A percentile compares a stretch with the other conserved stretches of the same genome.
Evolutionary conservation across 2,888 invertebrate species (phyloP).

Genomic region (Abscondita cerata): DNA sequence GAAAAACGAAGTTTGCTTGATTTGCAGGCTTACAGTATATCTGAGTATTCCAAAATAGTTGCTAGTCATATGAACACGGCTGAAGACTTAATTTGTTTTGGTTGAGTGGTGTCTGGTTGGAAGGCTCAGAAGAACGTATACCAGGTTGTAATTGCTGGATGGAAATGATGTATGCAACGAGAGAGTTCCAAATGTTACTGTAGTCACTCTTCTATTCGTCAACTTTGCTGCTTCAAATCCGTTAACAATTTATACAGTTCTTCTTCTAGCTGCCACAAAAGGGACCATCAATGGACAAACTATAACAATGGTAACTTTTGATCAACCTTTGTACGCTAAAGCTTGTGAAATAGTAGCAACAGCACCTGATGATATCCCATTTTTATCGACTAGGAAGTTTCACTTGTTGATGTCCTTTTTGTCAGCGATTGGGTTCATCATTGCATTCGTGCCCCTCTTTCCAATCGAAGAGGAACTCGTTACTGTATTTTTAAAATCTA

Average conservation of each 20-base stretch:
- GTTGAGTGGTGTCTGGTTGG: not conserved
- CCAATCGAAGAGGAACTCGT: slow-evolving; percentile 46
- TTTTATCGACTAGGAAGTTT: slow-evolving; percentile 38
- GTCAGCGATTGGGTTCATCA: slow-evolving; percentile 52
- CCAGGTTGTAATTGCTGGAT: slow-evolving; percentile 3
- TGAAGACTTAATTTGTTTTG: not conserved
- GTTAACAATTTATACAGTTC: not conserved
- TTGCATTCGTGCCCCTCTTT: slow-evolving; percentile 48
- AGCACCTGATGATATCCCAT: slow-evolving; percentile 38
- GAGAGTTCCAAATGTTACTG: slow-evolving; percentile 4
- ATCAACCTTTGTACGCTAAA: slow-evolving; percentile 44
- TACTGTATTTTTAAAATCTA: slow-evolving; percentile 43
- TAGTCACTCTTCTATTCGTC: slow-evolving; percentile 3
- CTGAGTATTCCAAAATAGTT: no score
- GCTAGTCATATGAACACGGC: no score
- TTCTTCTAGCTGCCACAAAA: not conserved
- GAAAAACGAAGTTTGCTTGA: no score
- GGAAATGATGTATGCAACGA: slow-evolving; percentile 2
- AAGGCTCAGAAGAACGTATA: not conserved
- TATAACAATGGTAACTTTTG: slow-evolving; percentile 40
- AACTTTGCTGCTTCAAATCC: not conserved
- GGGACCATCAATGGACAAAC: slow-evolving; percentile 1
- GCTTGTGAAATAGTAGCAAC: slow-evolving; percentile 43
- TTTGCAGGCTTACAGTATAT: no score
- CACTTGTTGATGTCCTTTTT: slow-evolving; percentile 52